Conservation (phyloP, 1,140 invertebrate species). For the Scaptomyza montana region DNA sequence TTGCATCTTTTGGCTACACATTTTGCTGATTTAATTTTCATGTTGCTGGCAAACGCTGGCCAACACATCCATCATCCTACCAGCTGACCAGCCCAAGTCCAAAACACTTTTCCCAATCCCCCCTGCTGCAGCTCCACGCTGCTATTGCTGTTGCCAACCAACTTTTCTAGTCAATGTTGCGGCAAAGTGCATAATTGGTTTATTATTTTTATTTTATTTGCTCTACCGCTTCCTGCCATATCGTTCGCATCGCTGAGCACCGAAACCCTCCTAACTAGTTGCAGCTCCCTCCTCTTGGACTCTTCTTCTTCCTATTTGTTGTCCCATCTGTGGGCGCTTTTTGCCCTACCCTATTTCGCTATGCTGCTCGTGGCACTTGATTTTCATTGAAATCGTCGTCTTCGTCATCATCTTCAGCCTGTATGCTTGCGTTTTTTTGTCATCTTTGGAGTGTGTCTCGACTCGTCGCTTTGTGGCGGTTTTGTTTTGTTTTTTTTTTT, state of each 20-base stretch:
- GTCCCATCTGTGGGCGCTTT: constrained; percentile 38
- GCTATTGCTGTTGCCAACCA: constrained; percentile 3
- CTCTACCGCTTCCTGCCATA: constrained; percentile 76
- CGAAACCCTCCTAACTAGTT: constrained; percentile 23
- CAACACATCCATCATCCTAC: constrained; percentile 56
- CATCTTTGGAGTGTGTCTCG: constrained; percentile 78
- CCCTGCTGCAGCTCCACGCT: not conserved
- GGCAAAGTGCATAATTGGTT: constrained; percentile 83
- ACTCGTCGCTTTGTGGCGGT: constrained; percentile 34
- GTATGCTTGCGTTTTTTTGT: constrained; percentile 57
- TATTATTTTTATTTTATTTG: constrained; percentile 79
- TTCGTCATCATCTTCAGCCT: constrained; percentile 5
- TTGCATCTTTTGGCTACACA: constrained; percentile 76
- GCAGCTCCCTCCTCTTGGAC: not conserved
- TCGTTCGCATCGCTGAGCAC: constrained; percentile 75
- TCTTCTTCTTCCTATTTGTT: not conserved
- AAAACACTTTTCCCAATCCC: not conserved
- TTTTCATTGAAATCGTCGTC: constrained; percentile 70
- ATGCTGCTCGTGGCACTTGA: constrained; percentile 67
- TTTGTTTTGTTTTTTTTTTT: not conserved
- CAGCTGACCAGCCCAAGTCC: constrained; percentile 56
- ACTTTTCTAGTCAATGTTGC: constrained; percentile 72
- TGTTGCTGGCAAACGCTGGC: constrained; percentile 50
- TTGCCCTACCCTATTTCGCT: constrained; percentile 62
- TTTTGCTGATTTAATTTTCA: constrained; percentile 79